phyloP scores from a whole-genome alignment of 2,113 vertebrate species.

The Zapornia atra region DNA sequence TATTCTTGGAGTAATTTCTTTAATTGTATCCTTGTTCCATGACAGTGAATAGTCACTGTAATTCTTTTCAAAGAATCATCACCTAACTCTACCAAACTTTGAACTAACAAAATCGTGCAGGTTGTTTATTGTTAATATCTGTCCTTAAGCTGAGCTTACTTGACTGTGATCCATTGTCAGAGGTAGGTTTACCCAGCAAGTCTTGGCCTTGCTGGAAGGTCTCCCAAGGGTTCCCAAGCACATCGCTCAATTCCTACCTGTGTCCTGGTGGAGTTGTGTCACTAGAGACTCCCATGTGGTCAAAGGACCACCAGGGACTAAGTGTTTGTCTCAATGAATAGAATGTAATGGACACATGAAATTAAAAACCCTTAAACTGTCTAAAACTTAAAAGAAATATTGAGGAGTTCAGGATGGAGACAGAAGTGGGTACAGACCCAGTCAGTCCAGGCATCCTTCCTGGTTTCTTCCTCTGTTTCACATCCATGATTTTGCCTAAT shows the following conservation, averaged over 20 bases:
- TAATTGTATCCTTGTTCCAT: background rate
- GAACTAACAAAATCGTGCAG: background rate
- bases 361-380: background rate
- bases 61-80: background rate
- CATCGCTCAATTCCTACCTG: background rate
- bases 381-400: background rate
- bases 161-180: background rate
- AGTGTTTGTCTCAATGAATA: background rate
- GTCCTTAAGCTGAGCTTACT: background rate
- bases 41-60: background rate
- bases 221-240: background rate
- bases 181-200: background rate
- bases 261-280: background rate
- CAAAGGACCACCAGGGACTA: background rate
- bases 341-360: background rate
- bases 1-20: background rate
- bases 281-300: too few species aligned
- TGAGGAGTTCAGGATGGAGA: background rate
- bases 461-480: background rate
- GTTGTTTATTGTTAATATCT: background rate
- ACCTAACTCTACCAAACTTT: background rate
- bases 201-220: background rate
- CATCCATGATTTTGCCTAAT: background rate
- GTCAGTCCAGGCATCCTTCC: background rate
- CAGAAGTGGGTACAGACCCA: background rate